Evolutionary conservation across 2,113 vertebrate species (phyloP).

Genomic region (Mobula hypostoma): DNA sequence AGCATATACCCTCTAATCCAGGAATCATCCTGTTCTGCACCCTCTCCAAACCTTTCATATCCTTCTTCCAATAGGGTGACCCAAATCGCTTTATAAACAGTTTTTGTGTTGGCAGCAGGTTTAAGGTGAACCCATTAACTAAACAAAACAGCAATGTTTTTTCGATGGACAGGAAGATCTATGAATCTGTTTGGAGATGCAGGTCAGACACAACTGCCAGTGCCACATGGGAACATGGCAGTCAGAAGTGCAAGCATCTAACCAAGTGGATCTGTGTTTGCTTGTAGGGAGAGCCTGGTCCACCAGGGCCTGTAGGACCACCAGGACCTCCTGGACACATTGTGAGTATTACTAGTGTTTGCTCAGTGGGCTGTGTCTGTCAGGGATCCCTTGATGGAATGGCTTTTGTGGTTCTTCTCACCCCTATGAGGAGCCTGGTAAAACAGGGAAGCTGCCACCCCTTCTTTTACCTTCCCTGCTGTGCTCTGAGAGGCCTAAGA

Average conservation of each 20-base stretch:
- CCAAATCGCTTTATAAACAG: not conserved
- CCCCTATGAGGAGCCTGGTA: not conserved
- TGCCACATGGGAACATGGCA: not conserved
- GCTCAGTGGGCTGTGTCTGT: not conserved
- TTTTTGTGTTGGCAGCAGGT: not conserved
- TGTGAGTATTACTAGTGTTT: constrained; percentile 56
- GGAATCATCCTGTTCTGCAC: no score
- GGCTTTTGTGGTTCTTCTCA: not conserved
- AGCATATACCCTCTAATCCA: no score
- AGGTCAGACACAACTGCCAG: not conserved
- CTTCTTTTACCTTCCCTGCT: no score
- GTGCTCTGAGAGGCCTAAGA: no score
- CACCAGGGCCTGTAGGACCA: constrained; percentile 75
- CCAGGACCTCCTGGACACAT: constrained; percentile 78
- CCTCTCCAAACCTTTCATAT: no score
- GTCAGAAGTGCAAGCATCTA: not conserved
- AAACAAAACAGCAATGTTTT: not conserved
- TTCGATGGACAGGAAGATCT: no score
- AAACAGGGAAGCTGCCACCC: no score
- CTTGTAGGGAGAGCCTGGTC: constrained; percentile 79
- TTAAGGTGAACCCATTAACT: not conserved
- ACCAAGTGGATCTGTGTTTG: not conserved
- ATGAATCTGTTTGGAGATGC: no score
- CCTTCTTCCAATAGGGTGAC: no score
- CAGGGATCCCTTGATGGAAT: not conserved